A percentile compares a stretch with the other conserved stretches of the same genome.
Evolutionary conservation across 2,113 vertebrate species (phyloP).

Genomic region (Thinocorus orbignyianus): DNA sequence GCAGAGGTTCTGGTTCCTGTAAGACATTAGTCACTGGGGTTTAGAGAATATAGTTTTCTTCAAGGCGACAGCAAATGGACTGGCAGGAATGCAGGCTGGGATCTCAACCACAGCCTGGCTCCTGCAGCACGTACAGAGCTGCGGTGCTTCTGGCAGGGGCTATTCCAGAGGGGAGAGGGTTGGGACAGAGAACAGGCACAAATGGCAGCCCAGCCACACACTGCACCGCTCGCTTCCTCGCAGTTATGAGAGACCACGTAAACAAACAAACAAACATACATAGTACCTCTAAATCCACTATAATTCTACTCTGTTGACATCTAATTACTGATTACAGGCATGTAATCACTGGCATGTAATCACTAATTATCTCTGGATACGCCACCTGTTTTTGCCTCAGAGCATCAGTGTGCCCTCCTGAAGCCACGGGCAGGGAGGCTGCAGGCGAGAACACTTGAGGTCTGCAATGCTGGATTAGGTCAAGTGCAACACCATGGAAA

Average conservation of each 20-base stretch:
- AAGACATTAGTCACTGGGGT: background rate
- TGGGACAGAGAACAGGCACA: background rate
- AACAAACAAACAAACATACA: background rate
- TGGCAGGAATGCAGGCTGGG: background rate
- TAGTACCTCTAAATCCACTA: background rate
- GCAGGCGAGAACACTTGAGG: background rate
- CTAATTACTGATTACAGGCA: background rate
- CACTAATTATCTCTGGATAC: conserved; percentile 10
- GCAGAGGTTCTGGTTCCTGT: background rate
- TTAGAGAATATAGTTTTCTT: background rate
- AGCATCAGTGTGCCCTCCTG: background rate
- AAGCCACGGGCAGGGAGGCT: background rate
- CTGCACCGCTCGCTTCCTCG: background rate
- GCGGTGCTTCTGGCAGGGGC: background rate
- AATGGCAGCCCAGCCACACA: background rate
- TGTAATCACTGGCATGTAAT: conserved; percentile 2
- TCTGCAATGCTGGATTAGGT: background rate
- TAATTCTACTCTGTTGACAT: background rate
- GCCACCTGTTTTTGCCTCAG: background rate
- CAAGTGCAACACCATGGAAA: background rate
- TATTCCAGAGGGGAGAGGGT: background rate
- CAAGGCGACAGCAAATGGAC: background rate
- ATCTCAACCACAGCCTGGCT: background rate
- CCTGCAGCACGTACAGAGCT: fast-evolving
- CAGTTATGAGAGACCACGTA: background rate